Base-by-base conservation (phyloP, 2,113 vertebrate genomes). In the Petrocephalus microphthalmus region DNA sequence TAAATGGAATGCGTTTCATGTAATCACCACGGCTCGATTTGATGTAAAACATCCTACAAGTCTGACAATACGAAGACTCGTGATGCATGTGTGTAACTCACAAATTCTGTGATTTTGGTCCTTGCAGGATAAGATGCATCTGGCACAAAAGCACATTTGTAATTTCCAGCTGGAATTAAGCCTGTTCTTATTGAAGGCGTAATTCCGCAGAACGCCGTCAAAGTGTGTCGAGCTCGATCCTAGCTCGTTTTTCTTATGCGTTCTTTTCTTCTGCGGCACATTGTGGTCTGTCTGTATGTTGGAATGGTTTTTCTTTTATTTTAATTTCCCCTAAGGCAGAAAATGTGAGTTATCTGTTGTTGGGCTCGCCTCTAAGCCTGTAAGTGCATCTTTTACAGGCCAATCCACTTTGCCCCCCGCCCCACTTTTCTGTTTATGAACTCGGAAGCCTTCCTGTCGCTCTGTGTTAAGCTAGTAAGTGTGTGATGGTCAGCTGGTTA, bases 91-190 rank as follows among this genome's bases (percentile, higher is more conserved):
- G 25, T 54, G n/a, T 53, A 56, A 56, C 84, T 53, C 84, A 85
- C 49, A 6, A 56, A 49, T 85, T 56, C 52, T 54, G 52, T 85
- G 20, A 29, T 54, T 85, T 54, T 85, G 84, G 84, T 85, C 25
- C 52, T 85, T 54, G 25, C 15, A 85, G 84, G 84, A 85, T 56
- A 56, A 52, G 22, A 29, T 54, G 25, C 52, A 37, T 85, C 45
- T 42, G 52, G 37, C 81, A 81, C 54, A 85, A 85, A 85, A 85
- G 51, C 52, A 85, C 84, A 56, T 54, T 85, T 29, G 7, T 29
- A 33, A 83, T 54, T 54, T 85, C 71, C 33, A 42, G 84, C 51
- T 52, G 42, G 52, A 33, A 85, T 25, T 85, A 85, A 85, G 5
- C 13, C 22, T 54, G n/a, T 54, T 54, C n/a, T 56, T 85, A 15